Conservation (phyloP, 2,797 vertebrate species). For the Molossus alvarezi region DNA sequence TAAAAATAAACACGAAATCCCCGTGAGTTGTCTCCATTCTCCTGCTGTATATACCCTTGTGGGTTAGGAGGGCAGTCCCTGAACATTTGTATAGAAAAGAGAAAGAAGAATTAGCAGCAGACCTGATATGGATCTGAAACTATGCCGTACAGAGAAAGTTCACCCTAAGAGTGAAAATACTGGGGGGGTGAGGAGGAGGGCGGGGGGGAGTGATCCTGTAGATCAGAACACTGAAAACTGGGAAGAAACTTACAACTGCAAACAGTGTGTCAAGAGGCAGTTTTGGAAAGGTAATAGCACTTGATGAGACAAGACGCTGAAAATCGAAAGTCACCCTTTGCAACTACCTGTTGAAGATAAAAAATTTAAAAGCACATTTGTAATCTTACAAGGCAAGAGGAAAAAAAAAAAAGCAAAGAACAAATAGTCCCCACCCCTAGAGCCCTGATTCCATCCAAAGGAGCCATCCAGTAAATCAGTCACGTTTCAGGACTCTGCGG, state of each 20-base stretch:
- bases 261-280: background rate
- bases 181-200: too few species aligned
- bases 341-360: background rate
- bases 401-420: constrained; percentile 46
- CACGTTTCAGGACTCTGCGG: background rate
- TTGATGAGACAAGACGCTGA: background rate
- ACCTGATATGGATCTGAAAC: background rate
- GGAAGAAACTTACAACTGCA: background rate
- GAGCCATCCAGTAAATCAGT: background rate
- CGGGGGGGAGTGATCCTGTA: background rate
- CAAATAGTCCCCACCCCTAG: background rate
- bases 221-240: background rate
- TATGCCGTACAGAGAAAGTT: background rate
- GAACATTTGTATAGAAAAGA: background rate
- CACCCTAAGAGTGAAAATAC: background rate
- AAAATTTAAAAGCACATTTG: background rate
- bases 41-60: background rate
- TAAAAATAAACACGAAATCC: constrained; percentile 2
- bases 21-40: background rate
- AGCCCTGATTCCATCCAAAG: background rate
- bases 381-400: background rate
- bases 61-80: background rate
- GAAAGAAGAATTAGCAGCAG: background rate
- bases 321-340: background rate
- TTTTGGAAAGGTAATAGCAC: background rate